Evolutionary conservation across 2,113 vertebrate genomes (phyloP), one percentile per base, ranked within the genome.

Genomic region (Myxocyprinus asiaticus): DNA sequence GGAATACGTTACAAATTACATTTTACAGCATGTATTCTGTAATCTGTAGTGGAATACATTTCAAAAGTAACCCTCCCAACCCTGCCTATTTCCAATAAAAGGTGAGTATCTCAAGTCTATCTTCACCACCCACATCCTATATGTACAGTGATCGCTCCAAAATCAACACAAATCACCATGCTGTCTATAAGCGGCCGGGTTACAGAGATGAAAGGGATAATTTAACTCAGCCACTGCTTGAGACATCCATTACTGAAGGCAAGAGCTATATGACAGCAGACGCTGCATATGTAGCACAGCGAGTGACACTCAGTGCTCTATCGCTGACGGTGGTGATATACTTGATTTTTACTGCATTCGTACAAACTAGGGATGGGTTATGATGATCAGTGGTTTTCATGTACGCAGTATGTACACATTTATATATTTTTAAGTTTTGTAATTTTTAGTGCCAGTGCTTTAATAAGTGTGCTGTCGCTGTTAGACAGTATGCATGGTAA

Each of bases 81-180:
- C n/a, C n/a, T n/a, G n/a, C n/a, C n/a, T 14, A 77, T 76, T 76
- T 74, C 8, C 59, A 67, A 75, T 14, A 14, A 15, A 62, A 76
- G 58, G 17, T 44, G 45, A 50, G 55, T 50, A 53, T 59, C 17
- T 76, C 71, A 59, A 71, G 62, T 64, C 53, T 55, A 50, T 79
- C 61, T n/a, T 68, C 76, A 48, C 71, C 80, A 61, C 79, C 76
- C 76, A 81, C 65, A 17, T 22, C 42, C 70, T 69, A 71, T 67
- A 75, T 81, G 71, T 76, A 53, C 55, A 72, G 71, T 14, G 62
- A 76, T 17, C 10, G 71, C 70, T 66, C 63, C 63, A 73, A 74
- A 55, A 62, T 47, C 73, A 76, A 65, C 77, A 76, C 82, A 80
- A 79, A 83, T 79, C 59, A 56, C 72, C 22, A 53, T 44, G 2